Evolutionary conservation across 92 coral and sea anemone genomes (phyloP).

Genomic region (Porites cylindrica): DNA sequence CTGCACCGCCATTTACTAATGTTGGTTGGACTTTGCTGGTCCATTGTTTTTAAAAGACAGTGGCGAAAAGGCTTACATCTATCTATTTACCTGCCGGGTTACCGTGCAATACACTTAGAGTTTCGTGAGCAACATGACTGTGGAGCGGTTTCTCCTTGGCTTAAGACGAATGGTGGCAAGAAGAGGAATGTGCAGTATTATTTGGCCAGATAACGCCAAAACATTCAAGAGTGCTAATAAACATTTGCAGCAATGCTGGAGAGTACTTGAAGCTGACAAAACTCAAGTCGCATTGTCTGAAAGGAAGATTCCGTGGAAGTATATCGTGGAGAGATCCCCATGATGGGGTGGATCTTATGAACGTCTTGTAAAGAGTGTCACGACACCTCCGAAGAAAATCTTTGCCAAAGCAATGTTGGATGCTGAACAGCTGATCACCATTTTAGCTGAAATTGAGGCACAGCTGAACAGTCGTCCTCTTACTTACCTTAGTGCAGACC

Average conservation of each 20-base stretch:
- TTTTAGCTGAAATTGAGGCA: conserved; percentile 36
- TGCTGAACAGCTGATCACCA: conserved; percentile 23
- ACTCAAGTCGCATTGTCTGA: conserved; percentile 40
- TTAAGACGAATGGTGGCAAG: conserved; percentile 38
- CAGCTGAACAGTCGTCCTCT: conserved; percentile 56
- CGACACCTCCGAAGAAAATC: conserved; percentile 34
- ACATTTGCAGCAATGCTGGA: conserved; percentile 47
- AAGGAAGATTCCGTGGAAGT: conserved; percentile 49
- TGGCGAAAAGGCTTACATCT: conserved; percentile 54
- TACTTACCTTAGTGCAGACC: conserved; percentile 35
- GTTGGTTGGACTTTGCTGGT: conserved; percentile 58
- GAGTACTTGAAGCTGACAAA: conserved; percentile 36
- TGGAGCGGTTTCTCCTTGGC: conserved; percentile 41
- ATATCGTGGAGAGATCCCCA: conserved; percentile 35
- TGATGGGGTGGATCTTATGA: conserved; percentile 58
- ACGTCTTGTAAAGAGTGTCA: conserved; percentile 52
- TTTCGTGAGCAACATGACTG: conserved; percentile 42
- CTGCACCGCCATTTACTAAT: conserved; percentile 58
- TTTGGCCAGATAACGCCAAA: conserved; percentile 68
- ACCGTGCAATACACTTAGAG: conserved; percentile 57
- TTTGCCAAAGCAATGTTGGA: conserved; percentile 56
- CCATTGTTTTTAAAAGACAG: conserved; percentile 53
- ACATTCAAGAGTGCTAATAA: conserved; percentile 50
- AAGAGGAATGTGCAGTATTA: too few species aligned
- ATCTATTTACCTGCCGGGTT: conserved; percentile 55